A percentile compares a stretch with the other conserved stretches of the same genome.
These are phyloP conservation scores for Crotophaga sulcirostris DNA, from an alignment of 2,113 vertebrate species.

Conservation along the genomic window DNA sequence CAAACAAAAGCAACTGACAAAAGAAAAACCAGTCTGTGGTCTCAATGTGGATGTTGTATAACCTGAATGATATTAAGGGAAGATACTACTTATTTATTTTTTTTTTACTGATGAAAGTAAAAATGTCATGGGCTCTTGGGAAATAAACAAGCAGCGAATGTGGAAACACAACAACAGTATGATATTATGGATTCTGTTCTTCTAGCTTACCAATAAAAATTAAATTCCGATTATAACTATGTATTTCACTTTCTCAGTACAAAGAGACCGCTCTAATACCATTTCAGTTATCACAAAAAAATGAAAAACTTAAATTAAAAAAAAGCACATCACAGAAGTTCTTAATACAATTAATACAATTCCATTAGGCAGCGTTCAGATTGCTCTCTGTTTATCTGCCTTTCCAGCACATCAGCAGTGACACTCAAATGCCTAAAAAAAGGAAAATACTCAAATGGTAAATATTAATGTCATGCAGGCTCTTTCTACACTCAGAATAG, in stretches of 20 bases:
- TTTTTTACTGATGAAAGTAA: not conserved
- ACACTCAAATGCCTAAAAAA: not conserved
- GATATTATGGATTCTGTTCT: not conserved
- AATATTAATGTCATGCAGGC: not conserved
- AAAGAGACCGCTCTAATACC: not conserved
- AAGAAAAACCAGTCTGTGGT: not conserved
- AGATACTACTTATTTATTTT: not conserved
- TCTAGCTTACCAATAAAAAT: not conserved
- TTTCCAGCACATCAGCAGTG: not conserved
- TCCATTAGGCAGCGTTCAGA: not conserved
- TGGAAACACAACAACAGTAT: not conserved
- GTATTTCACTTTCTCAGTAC: not conserved
- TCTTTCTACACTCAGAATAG: not conserved
- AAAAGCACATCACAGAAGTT: not conserved
- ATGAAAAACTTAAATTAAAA: not conserved
- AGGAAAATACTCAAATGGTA: not conserved
- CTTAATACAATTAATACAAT: not conserved
- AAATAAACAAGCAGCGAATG: conserved; percentile 5
- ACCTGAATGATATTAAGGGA: not conserved
- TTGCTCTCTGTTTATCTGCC: not conserved
- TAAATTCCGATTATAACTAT: not conserved
- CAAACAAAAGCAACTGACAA: not conserved
- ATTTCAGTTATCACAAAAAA: not conserved
- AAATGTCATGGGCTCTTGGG: not conserved
- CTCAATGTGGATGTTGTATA: not conserved